These are phyloP conservation scores for Monodelphis domestica DNA, from an alignment of 2,797 vertebrate genomes.

Conservation along the genomic window DNA sequence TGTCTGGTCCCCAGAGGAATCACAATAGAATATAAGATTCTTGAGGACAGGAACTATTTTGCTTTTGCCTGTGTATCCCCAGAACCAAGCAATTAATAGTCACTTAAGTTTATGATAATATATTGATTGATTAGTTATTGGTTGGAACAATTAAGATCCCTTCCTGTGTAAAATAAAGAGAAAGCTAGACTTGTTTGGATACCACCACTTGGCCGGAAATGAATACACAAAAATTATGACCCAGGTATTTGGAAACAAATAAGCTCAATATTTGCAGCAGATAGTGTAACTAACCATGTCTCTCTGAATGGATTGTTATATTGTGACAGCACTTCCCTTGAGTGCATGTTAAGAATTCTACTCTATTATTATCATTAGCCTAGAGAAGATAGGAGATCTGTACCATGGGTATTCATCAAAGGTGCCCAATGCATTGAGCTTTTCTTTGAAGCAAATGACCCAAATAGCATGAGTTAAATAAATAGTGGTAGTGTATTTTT, in stretches of 20 bases:
- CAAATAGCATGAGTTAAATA: not conserved
- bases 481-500: not conserved
- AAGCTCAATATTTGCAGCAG: not conserved
- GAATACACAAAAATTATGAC: not conserved
- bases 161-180: not conserved
- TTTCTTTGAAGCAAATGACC: conserved; percentile 34
- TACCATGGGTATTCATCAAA: not conserved
- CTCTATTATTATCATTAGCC: not conserved
- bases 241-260: not conserved
- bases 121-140: not conserved
- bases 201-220: not conserved
- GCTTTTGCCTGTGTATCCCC: not conserved
- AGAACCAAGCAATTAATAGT: not conserved
- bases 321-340: not conserved
- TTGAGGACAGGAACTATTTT: not conserved
- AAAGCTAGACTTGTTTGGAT: not conserved
- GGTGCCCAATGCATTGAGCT: not conserved
- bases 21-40: not conserved
- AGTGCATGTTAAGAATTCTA: not conserved
- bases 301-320: not conserved
- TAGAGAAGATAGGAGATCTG: conserved; percentile 1
- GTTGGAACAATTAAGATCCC: not conserved
- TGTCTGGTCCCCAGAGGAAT: not conserved
- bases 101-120: not conserved
- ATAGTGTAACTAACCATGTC: not conserved